Evolutionary conservation across 1,140 invertebrate genomes (phyloP).

Genomic region (Lanistes nyassanus): DNA sequence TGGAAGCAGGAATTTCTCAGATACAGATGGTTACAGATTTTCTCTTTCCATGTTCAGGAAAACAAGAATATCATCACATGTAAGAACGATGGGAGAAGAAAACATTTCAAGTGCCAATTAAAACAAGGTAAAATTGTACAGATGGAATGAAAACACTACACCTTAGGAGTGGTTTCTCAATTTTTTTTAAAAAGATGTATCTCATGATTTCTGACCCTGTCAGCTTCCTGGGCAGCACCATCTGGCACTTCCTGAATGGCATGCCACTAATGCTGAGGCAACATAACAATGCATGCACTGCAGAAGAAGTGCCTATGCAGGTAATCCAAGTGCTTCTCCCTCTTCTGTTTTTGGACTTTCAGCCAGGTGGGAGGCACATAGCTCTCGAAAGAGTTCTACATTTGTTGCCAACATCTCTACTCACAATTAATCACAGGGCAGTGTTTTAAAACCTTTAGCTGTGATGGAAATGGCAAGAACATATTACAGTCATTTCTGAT

Average conservation of each 20-base stretch:
- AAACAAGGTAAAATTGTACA: slow-evolving; percentile 5
- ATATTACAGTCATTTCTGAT: not conserved
- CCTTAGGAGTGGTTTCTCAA: no score
- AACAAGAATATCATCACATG: not conserved
- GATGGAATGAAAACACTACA: slow-evolving; percentile 6
- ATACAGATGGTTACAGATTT: slow-evolving; percentile 1
- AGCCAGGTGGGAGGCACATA: not conserved
- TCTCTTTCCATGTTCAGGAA: not conserved
- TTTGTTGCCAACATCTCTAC: not conserved
- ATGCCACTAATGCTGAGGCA: not conserved
- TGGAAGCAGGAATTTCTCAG: not conserved
- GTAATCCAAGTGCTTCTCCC: not conserved
- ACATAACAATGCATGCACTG: not conserved
- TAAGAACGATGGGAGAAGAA: not conserved
- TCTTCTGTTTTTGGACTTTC: not conserved
- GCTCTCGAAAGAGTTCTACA: not conserved
- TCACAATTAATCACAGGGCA: not conserved
- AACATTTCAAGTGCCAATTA: not conserved
- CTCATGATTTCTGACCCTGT: no score
- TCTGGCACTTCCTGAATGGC: not conserved
- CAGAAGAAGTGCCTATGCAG: not conserved
- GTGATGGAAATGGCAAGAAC: slow-evolving; percentile 22
- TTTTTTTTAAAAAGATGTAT: no score
- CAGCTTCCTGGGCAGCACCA: not conserved
- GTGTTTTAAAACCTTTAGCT: not conserved